Evolutionary conservation across 2,888 invertebrate genomes (phyloP), one percentile per base, ranked within the genome.

Genomic region (Agriotes lineatus): DNA sequence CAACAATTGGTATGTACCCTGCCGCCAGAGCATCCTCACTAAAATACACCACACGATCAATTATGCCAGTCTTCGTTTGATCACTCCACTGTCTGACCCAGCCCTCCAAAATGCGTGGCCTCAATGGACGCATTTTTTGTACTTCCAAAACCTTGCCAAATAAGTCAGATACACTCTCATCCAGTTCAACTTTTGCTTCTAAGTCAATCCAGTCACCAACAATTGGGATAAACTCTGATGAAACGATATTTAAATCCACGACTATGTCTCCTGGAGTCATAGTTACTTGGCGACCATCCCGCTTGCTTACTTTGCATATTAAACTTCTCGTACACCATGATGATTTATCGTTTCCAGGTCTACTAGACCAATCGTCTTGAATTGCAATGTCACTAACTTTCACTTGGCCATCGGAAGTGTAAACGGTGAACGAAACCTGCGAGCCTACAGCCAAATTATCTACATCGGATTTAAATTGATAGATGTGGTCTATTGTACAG

Each of bases 151-250:
- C 87, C 83, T 89, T 80, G n/a, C 87, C 88, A 42, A 74, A 78
- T 19, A 85, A 76, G 80, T 87, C 85, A 0, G 85, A 80, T n/a
- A 85, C 85, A 6, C 85, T 79, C 70, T 88, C 87, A 81, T 91
- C 86, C 57, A 89, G 82, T 78, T 90, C 89, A 9, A 91, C 87
- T 71, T 88, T 86, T 56, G 90, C 90, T 67, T 87, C 87, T 37
- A 93, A 77, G 79, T 88, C 87, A 16, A 94, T 77, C 86, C 90
- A 90, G 81, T 94, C 94, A 1, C 93, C 93, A 71, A 87, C 84
- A 14, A 89, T 82, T 1, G 93, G 93, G 39, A 92, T 81, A 80
- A 93, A 91, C 57, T 88, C 88, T 1, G 89, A 87, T 72, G 85
- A 83, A 0, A 91, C 86, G 52, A 86, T 82, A 78, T 93, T 90